A percentile compares a stretch with the other conserved stretches of the same genome.
phyloP scores from a whole-genome alignment of 2,113 vertebrate species.

The Theristicus caerulescens region DNA sequence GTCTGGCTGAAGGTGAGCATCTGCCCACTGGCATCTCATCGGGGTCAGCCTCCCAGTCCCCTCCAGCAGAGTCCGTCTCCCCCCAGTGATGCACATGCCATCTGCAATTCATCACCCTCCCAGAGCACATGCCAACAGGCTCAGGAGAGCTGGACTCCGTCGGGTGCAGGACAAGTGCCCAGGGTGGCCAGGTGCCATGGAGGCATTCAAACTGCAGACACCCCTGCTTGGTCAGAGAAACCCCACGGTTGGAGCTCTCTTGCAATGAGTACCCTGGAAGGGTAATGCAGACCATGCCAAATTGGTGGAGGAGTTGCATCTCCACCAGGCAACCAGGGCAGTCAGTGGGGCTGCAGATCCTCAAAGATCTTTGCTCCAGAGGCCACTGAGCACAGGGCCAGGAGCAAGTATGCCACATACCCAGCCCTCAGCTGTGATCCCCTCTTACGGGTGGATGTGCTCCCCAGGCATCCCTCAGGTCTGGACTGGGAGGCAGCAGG shows the following conservation, averaged over 20 bases:
- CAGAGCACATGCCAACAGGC: not conserved
- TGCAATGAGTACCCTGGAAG: not conserved
- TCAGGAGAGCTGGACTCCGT: not conserved
- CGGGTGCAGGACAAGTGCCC: not conserved
- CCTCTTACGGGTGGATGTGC: fast-evolving
- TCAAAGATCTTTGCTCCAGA: not conserved
- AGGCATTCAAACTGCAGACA: not conserved
- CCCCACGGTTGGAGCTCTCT: not conserved
- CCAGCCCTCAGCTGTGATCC: not conserved
- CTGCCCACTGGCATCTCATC: not conserved
- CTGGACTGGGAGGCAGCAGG: not conserved
- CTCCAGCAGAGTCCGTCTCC: not conserved
- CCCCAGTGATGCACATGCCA: not conserved
- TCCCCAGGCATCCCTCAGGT: not conserved
- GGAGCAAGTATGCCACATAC: fast-evolving
- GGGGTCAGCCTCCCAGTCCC: not conserved
- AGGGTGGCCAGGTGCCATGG: not conserved
- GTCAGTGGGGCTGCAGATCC: not conserved
- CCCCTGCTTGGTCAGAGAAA: not conserved
- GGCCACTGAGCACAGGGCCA: not conserved
- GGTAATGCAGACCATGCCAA: not conserved
- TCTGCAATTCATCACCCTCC: not conserved
- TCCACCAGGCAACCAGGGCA: not conserved
- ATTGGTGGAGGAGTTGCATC: not conserved
- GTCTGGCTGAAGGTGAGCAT: not conserved